Evolutionary conservation across 2,113 vertebrate genomes (phyloP).

Genomic region (Brachypodius melanocephalos): DNA sequence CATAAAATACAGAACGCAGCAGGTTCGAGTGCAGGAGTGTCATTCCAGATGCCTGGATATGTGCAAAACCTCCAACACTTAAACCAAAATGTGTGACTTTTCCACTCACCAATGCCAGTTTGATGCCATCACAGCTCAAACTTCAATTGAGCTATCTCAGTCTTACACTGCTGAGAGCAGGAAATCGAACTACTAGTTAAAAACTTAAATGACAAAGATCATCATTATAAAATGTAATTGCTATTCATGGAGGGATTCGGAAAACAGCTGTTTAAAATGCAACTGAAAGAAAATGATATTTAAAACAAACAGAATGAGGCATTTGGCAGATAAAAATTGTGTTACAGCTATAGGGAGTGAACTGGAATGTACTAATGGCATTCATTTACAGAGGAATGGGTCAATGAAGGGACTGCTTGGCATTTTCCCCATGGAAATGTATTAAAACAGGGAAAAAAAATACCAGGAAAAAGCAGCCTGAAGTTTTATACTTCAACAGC

Average conservation of each 20-base stretch:
- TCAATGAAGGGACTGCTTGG: neutral
- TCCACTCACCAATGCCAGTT: neutral
- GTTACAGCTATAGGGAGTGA: neutral
- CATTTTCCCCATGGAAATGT: neutral
- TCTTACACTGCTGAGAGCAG: neutral
- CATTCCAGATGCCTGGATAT: neutral
- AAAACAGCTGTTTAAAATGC: slow-evolving; percentile 46
- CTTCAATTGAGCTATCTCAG: neutral
- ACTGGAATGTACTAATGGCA: neutral
- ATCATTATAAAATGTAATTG: slow-evolving; percentile 33
- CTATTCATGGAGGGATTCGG: slow-evolving; percentile 2
- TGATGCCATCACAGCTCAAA: neutral
- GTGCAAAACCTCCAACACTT: neutral
- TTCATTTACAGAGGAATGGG: neutral
- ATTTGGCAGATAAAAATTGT: slow-evolving; percentile 22
- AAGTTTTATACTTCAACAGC: neutral
- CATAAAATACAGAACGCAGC: neutral
- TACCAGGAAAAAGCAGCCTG: neutral
- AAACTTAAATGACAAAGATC: slow-evolving; percentile 35
- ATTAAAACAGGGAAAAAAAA: neutral
- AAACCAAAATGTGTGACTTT: neutral
- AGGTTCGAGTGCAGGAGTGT: neutral
- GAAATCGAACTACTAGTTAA: slow-evolving; percentile 18
- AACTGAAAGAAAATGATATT: slow-evolving; percentile 13
- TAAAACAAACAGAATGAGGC: slow-evolving; percentile 42